phyloP scores from a whole-genome alignment of 2,113 vertebrate genomes.

The Rhea pennata region DNA sequence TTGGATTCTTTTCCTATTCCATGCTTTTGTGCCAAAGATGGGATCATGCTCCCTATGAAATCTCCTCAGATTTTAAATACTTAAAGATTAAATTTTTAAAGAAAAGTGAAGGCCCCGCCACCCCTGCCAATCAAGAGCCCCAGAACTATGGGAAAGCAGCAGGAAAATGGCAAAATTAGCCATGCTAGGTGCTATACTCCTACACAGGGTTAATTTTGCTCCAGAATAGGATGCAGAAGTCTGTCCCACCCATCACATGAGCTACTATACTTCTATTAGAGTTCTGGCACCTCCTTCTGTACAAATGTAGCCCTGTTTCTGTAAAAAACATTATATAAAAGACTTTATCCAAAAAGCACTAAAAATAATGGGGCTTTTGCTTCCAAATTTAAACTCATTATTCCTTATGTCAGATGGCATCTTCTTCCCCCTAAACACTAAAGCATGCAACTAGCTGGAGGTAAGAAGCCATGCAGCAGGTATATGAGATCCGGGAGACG shows the following conservation, averaged over 20 bases:
- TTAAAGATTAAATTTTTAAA: background rate
- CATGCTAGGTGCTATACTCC: background rate
- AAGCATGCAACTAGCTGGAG: background rate
- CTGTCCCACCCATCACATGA: slow-evolving; percentile 43
- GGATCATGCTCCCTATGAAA: background rate
- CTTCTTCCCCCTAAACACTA: background rate
- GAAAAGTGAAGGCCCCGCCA: background rate
- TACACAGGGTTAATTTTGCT: slow-evolving; percentile 21
- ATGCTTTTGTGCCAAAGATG: background rate
- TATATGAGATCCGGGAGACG: background rate
- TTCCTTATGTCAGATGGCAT: background rate
- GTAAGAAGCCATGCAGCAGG: background rate
- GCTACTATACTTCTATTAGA: slow-evolving; percentile 17
- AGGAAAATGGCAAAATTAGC: background rate
- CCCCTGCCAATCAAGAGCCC: background rate
- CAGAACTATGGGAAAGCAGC: background rate
- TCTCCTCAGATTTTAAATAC: background rate
- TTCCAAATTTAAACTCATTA: background rate
- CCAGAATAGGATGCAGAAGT: background rate
- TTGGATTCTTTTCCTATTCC: slow-evolving; percentile 4
- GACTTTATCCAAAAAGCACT: background rate
- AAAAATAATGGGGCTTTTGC: background rate
- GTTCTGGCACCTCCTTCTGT: slow-evolving; percentile 54
- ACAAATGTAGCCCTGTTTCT: slow-evolving; percentile 21
- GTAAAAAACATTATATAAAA: background rate